phyloP scores from a whole-genome alignment of 2,113 vertebrate genomes.

The Camarhynchus parvulus region DNA sequence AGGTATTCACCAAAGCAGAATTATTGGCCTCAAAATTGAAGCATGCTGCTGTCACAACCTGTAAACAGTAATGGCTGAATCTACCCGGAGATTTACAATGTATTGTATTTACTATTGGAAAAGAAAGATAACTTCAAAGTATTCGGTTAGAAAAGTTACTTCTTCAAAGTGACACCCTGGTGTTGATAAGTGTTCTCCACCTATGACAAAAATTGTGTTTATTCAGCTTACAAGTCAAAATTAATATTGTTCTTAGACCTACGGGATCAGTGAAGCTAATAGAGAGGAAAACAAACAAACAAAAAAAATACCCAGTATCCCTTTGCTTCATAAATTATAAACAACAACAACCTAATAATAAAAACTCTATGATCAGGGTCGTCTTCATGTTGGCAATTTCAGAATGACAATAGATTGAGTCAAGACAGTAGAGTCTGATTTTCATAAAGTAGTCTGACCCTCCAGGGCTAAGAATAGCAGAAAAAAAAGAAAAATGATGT shows the following conservation, averaged over 20 bases:
- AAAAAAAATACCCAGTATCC: background rate
- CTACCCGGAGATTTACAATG: background rate
- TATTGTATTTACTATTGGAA: background rate
- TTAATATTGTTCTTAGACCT: conserved; percentile 48
- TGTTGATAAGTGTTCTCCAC: conserved; percentile 41
- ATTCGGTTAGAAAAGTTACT: conserved; percentile 40
- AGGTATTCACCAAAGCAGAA: conserved; percentile 16
- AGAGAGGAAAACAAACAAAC: conserved; percentile 20
- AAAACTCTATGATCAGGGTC: conserved; percentile 24
- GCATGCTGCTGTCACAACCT: background rate
- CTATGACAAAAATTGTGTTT: conserved; percentile 53
- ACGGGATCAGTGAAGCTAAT: conserved; percentile 53
- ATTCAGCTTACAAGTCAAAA: conserved; percentile 64
- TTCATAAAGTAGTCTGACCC: conserved; percentile 10
- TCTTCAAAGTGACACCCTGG: conserved; percentile 31
- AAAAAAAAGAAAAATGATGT: conserved; percentile 44
- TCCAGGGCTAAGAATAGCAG: background rate
- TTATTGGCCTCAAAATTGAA: background rate
- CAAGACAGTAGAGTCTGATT: conserved; percentile 4
- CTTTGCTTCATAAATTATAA: conserved; percentile 64
- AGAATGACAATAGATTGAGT: background rate
- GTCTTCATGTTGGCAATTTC: background rate
- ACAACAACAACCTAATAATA: conserved; percentile 32
- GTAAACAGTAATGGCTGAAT: background rate
- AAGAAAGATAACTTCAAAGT: conserved; percentile 22